Base-by-base conservation (phyloP, 2,113 vertebrate species). In the Rafetus swinhoei region DNA sequence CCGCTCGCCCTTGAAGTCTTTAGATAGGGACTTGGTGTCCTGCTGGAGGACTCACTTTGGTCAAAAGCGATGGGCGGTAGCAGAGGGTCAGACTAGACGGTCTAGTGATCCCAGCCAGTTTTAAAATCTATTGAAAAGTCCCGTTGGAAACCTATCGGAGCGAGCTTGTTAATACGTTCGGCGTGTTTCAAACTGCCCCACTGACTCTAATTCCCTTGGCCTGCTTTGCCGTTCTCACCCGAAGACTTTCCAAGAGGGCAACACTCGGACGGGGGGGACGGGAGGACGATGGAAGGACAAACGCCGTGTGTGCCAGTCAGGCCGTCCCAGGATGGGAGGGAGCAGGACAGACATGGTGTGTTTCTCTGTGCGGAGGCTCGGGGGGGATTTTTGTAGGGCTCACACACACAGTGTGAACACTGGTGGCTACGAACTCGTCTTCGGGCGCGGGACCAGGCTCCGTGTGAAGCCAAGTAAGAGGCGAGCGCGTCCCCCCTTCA, bases 391-490 rank as follows among this genome's bases (percentile, higher is more conserved):
- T 95, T 96, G 97, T 82, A 88, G 29, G 90, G 88, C 79, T 14
- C 13, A 88, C 81, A 95, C 93, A 92, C 90, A 94, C 84, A 94
- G 95, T 97, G 97, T 1, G 54, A 45, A 93, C 89, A 79, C 84
- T 93, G 92, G 88, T 94, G 91, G 82, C n/a, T 92, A 92, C 81
- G 92, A 88, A 60, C 39, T 89, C 62, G 27, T 87, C 82, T 97
- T 97, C 92, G 97, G 97, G 84, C 95, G 93, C 77, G 97, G 97
- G 60, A 97, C 97, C 86, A 94, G 80, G 32, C 88, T 97, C 82
- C 85, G 94, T 87, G 93, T 97, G 85, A 95, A 91, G 87, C 92
- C 95, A 86, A 97, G 96, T 97, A 97, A 97, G 97, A 84, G 55
- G 32, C 4, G 32, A n/a, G 3, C n/a, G 52, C 53, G 19, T 39